Evolutionary conservation across 2,797 vertebrate genomes (phyloP).

Genomic region (Sciaenops ocellatus): DNA sequence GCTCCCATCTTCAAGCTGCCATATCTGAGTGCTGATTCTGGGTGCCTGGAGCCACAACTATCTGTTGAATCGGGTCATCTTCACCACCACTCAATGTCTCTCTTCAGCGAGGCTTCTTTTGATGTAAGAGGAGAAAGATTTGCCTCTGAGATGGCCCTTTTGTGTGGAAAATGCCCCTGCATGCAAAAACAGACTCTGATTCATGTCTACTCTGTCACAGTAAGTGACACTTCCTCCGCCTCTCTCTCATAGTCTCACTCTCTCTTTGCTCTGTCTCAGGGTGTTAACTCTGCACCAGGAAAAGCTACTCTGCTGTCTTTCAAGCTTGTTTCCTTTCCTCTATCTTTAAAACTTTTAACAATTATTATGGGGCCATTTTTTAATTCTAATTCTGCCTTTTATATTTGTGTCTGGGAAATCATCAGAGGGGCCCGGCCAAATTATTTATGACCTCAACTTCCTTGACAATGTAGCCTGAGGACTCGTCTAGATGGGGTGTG

Average conservation of each 20-base stretch:
- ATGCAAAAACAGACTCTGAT: constrained; percentile 66
- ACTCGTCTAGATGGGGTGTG: constrained; percentile 42
- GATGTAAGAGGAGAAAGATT: constrained; percentile 53
- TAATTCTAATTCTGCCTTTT: constrained; percentile 7
- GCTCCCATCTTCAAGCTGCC: constrained; percentile 29
- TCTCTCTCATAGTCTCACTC: constrained; percentile 1
- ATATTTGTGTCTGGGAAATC: constrained; percentile 38
- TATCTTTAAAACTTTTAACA: constrained; percentile 5
- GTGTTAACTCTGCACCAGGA: constrained; percentile 10
- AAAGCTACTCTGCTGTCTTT: background rate
- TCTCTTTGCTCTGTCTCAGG: constrained; percentile 30
- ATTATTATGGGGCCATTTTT: background rate
- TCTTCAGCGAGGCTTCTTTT: constrained; percentile 58
- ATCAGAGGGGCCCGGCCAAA: constrained; percentile 10
- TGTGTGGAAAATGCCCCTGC: constrained; percentile 58
- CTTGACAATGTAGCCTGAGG: constrained; percentile 30
- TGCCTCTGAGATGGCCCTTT: constrained; percentile 63
- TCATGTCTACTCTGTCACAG: constrained; percentile 50
- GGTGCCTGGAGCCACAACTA: constrained; percentile 55
- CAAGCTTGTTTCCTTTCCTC: constrained; percentile 20
- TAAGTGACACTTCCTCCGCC: constrained; percentile 42
- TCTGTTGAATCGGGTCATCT: constrained; percentile 63
- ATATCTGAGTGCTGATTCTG: constrained; percentile 28
- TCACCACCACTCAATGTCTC: constrained; percentile 59
- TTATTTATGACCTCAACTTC: constrained; percentile 46